Base-by-base conservation (phyloP, 2,797 vertebrate species). In the Enteromius argenteus region DNA sequence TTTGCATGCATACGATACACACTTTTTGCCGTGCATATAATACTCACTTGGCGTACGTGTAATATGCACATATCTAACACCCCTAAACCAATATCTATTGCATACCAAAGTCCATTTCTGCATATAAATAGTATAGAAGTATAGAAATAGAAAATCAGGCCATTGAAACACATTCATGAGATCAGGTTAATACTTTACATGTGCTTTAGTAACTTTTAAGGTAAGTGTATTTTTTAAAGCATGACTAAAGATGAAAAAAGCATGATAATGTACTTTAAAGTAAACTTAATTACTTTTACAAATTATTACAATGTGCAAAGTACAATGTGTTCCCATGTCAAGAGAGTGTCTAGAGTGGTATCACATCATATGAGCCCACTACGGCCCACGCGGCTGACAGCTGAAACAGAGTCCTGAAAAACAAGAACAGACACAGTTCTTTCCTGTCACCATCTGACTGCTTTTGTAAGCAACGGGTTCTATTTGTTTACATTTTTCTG, bases 401-500 rank as follows among this genome's bases (percentile, higher is more conserved):
- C 44, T 67, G 44, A 67, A 51, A 37, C 11, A 75, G 30, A 53
- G 30, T 7, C 8, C 3, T 23, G 53, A 56, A 58, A 39, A 60
- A 76, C 67, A 69, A 39, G 37, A 42, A n/a, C 37, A 21, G 21
- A 23, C 62, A 51, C 5, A 11, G 10, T 64, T 49, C 62, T 37
- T 60, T 67, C 30, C 44, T 10, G 60, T 67, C 21, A 51, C 23
- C 4, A 42, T 49, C 9, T n/a, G 60, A 66, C 27, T 66, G 62
- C 44, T 37, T 35, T 30, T 68, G 14, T 80, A 42, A 80, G 32
- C 64, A 80, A 80, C 7, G 4, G n/a, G 9, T 37, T 68, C 3
- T 1, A 39, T 69, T 19, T 39, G 78, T 53, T 80, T 19, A 80
- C 46, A 80, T 68, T 68, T 67, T 46, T 68, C 46, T 8, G 5